Percentiles rank a stretch among this genome's conserved stretches.
These are phyloP conservation scores for Dendroctonus ponderosae DNA, from an alignment of 1,140 invertebrate species.

Conservation along the genomic window DNA sequence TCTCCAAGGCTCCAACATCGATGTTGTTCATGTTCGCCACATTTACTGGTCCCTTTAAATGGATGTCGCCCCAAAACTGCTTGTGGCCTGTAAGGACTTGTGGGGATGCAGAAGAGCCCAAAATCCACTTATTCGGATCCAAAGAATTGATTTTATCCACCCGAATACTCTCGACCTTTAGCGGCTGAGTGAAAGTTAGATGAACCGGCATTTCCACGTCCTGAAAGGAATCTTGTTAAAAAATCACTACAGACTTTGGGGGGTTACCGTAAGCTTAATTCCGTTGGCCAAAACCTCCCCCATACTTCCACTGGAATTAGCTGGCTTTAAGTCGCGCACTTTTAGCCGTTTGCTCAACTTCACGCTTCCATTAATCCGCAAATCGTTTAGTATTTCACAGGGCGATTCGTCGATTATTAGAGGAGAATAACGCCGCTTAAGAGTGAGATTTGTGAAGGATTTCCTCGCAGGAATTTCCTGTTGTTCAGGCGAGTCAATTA, in stretches of 20 bases:
- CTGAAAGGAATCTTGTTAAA: constrained; percentile 25
- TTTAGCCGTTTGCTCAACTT: constrained; percentile 45
- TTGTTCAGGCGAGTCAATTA: constrained; percentile 43
- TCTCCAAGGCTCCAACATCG: constrained; percentile 42
- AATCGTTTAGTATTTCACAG: constrained; percentile 48
- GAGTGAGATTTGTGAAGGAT: constrained; percentile 48
- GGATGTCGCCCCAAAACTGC: constrained; percentile 45
- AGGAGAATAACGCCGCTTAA: constrained; percentile 50
- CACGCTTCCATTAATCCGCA: constrained; percentile 49
- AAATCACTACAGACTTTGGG: neutral
- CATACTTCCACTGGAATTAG: constrained; percentile 30
- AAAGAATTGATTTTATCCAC: constrained; percentile 47
- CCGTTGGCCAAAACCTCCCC: constrained; percentile 32
- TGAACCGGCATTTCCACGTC: constrained; percentile 36
- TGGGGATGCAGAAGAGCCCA: constrained; percentile 43
- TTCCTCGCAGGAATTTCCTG: constrained; percentile 51
- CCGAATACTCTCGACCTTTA: constrained; percentile 44
- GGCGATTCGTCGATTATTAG: constrained; percentile 45
- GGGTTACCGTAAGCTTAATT: constrained; percentile 24
- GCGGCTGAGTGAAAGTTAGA: constrained; percentile 48
- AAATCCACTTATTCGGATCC: constrained; percentile 43
- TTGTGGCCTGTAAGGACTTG: constrained; percentile 51
- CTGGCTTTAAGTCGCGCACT: constrained; percentile 44
- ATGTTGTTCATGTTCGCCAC: constrained; percentile 41
- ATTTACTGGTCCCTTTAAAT: constrained; percentile 41